Percentiles rank a stretch among this genome's conserved stretches.
These are phyloP conservation scores for Elmis aenea DNA, from an alignment of 2,888 invertebrate genomes.

Conservation along the genomic window DNA sequence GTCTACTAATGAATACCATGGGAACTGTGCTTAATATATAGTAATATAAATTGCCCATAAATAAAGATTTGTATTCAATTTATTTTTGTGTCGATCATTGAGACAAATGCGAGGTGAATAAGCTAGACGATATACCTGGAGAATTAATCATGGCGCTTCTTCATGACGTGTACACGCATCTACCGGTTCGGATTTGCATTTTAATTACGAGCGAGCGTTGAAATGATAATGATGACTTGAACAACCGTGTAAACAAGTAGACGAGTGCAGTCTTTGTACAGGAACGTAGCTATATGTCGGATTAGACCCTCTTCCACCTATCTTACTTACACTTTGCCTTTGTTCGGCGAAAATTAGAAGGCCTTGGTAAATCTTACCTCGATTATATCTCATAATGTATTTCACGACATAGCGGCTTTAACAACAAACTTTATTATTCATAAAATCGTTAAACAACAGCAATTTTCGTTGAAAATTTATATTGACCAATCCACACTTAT, in stretches of 20 bases:
- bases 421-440: too few relatives aligned
- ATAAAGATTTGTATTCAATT: conserved; percentile 38
- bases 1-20: neutral
- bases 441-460: too few relatives aligned
- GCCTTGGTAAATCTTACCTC: too few relatives aligned
- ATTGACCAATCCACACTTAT: too few relatives aligned
- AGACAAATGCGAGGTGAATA: conserved; percentile 31
- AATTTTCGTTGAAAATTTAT: too few relatives aligned
- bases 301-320: conserved; percentile 15
- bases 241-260: conserved; percentile 46
- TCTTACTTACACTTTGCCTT: conserved; percentile 21
- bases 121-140: conserved; percentile 45
- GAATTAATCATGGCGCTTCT: conserved; percentile 49
- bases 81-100: conserved; percentile 37
- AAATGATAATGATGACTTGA: conserved; percentile 57
- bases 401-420: too few relatives aligned
- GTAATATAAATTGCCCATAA: conserved; percentile 28
- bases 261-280: conserved; percentile 26
- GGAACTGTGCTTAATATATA: conserved; percentile 1
- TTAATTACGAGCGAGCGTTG: conserved; percentile 58
- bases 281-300: too few relatives aligned
- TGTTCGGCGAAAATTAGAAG: too few relatives aligned
- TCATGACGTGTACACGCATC: conserved; percentile 50
- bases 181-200: conserved; percentile 54
- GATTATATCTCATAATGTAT: too few relatives aligned